These are phyloP conservation scores for Hypotaenidia philippensis DNA, from an alignment of 2,797 vertebrate species.

Conservation along the genomic window DNA sequence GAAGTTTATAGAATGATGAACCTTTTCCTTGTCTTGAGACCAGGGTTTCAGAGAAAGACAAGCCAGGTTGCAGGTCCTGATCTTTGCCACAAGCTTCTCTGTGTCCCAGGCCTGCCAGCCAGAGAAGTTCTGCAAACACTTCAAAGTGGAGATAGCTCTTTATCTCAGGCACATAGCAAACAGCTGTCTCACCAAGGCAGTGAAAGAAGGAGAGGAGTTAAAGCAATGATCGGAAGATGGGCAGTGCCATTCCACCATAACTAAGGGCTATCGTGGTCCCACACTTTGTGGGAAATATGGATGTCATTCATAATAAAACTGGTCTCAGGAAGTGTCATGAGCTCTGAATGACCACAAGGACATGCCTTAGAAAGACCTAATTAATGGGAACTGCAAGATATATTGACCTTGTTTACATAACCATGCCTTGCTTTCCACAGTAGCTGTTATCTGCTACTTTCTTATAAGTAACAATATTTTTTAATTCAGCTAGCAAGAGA, in stretches of 20 bases:
- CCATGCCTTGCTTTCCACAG: neutral
- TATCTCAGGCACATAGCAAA: neutral
- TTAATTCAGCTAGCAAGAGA: neutral
- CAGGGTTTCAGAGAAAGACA: neutral
- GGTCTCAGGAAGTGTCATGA: neutral
- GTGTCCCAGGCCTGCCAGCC: fast-evolving
- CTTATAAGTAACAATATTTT: neutral
- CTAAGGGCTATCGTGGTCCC: neutral
- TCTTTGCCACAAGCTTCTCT: neutral
- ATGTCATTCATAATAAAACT: neutral
- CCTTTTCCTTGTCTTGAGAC: neutral
- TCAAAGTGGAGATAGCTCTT: neutral
- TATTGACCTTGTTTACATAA: neutral
- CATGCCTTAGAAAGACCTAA: neutral
- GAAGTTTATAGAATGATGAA: neutral
- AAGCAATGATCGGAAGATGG: neutral
- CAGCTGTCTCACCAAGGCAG: neutral
- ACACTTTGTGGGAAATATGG: neutral
- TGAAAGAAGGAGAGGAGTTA: neutral
- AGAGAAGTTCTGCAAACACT: neutral
- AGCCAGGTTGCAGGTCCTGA: neutral
- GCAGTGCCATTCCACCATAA: neutral
- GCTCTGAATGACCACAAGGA: neutral
- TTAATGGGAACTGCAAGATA: neutral
- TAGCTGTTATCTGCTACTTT: neutral